These are phyloP conservation scores for Caenorhabditis sulstoni DNA, from an alignment of 2,888 invertebrate genomes.

Conservation along the genomic window DNA sequence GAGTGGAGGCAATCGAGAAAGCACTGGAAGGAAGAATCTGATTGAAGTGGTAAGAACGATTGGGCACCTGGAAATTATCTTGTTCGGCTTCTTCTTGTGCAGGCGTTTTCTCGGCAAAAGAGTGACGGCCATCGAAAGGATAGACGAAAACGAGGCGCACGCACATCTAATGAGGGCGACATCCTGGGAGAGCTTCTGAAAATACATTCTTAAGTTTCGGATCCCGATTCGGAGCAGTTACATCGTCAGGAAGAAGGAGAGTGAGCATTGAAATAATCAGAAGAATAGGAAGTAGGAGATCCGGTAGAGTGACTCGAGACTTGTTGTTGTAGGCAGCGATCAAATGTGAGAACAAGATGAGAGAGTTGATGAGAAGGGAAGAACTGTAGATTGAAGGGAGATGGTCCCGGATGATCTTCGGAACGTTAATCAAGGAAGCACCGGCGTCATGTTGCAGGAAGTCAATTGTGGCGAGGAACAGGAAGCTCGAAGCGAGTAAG, in stretches of 20 bases:
- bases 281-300: slow-evolving; percentile 56
- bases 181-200: slow-evolving; percentile 47
- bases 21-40: slow-evolving; percentile 62
- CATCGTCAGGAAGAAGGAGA: slow-evolving; percentile 17
- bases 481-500: slow-evolving; percentile 20
- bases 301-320: slow-evolving; percentile 60
- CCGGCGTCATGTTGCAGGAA: slow-evolving; percentile 60
- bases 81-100: slow-evolving; percentile 62
- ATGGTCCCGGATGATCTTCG: slow-evolving; percentile 3
- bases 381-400: slow-evolving; percentile 2
- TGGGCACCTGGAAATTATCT: slow-evolving; percentile 56
- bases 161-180: slow-evolving; percentile 55
- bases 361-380: neutral
- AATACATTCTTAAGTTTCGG: no score
- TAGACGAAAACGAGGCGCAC: slow-evolving; percentile 52
- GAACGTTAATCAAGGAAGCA: slow-evolving; percentile 36
- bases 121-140: slow-evolving; percentile 57
- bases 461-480: slow-evolving; percentile 58
- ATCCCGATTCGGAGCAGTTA: neutral
- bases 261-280: slow-evolving; percentile 25
- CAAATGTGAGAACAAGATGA: slow-evolving; percentile 23
- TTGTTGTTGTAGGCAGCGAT: slow-evolving; percentile 47
- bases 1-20: slow-evolving; percentile 74
- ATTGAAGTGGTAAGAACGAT: slow-evolving; percentile 16
- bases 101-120: slow-evolving; percentile 61